Evolutionary conservation across 2,113 vertebrate genomes (phyloP).

Genomic region (Oxyruncus cristatus): DNA sequence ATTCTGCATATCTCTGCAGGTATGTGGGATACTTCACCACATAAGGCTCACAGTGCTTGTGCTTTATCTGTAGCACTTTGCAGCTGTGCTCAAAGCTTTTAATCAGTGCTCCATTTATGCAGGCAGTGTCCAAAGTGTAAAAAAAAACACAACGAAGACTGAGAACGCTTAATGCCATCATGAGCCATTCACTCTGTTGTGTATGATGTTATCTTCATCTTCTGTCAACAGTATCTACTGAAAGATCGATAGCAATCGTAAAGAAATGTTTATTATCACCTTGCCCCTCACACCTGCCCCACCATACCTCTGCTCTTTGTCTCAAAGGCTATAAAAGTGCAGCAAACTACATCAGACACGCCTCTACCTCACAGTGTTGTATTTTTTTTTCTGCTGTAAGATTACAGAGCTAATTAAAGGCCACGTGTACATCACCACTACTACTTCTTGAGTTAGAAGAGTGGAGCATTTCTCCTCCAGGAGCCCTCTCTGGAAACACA

Average conservation of each 20-base stretch:
- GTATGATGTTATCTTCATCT: slow-evolving; percentile 29
- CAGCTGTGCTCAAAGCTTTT: neutral
- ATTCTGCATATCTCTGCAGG: neutral
- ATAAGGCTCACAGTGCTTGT: neutral
- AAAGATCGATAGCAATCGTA: slow-evolving; percentile 42
- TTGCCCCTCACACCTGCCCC: slow-evolving; percentile 72
- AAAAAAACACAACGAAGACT: neutral
- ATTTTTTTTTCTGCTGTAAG: neutral
- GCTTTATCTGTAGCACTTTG: neutral
- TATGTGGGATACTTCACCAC: neutral
- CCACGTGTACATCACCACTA: neutral
- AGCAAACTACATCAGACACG: neutral
- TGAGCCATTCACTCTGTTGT: neutral
- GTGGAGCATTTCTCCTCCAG: neutral
- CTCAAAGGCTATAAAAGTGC: slow-evolving; percentile 34
- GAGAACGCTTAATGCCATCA: neutral
- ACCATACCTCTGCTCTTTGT: slow-evolving; percentile 69
- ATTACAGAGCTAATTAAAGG: neutral
- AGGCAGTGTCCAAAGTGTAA: neutral
- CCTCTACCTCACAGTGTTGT: neutral
- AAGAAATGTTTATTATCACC: slow-evolving; percentile 57
- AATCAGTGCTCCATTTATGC: neutral
- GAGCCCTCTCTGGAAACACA: neutral
- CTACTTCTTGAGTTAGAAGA: neutral
- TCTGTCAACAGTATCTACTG: slow-evolving; percentile 41